Evolutionary conservation across 37 sponge, comb jelly and placozoan genomes (phyloP), one percentile per base, ranked within the genome.

Genomic region (Agelas oroides): DNA sequence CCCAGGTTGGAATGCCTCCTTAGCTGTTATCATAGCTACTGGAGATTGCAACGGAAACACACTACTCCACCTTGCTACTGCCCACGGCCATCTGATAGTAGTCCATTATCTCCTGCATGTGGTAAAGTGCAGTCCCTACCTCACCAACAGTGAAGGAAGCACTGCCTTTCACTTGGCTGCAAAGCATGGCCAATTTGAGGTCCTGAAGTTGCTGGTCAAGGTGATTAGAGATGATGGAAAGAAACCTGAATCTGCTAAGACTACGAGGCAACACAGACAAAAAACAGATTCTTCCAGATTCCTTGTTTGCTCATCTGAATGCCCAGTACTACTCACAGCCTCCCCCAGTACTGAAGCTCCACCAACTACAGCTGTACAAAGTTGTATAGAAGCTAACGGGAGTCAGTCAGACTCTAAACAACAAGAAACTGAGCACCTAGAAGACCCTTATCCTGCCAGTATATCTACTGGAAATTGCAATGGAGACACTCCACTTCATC

Each of bases 121-220:
- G 25, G 53, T 55, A 56, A 52, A 57, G 35, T 75, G 75, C 33
- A 53, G 55, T 19, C 73, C 73, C 14, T 1, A 17, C 1, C 6
- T 2, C 15, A 19, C 37, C 0, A 77, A 73, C 30, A 40, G 8
- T 80, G 81, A 31, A 31, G 81, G 81, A 1, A 8, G 59, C 54
- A 80, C 70, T 57, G 57, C 70, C 31, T 2, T 80, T 54, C 81
- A 80, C 59, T 57, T 56, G 19, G 81, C 81, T 19, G 55, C 70
- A 8, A 80, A 80, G 54, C 19, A 58, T 33, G 81, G 81, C 23
- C 35, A 57, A 34, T 39, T 80, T 15, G 70, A 80, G 3, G 69
- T 80, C 36, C 58, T 80, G 12, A 53, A 68, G 54, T 69, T 69
- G 16, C 70, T 80, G 34, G 70, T 70, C 25, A 16, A 19, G 2